These are phyloP conservation scores for Sorex araneus DNA, from an alignment of 2,113 vertebrate species.

Conservation along the genomic window DNA sequence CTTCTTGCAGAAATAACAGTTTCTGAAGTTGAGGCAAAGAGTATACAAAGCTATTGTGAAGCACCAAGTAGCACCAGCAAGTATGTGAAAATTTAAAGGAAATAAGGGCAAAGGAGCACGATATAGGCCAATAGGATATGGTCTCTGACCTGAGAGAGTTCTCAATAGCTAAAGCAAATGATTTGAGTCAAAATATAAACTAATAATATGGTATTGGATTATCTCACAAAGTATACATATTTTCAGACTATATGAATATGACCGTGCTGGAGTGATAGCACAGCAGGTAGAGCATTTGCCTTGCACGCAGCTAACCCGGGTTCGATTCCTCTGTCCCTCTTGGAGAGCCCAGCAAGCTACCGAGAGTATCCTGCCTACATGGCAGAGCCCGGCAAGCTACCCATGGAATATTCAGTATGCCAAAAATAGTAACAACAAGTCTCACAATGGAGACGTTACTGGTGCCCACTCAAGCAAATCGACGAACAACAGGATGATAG, in stretches of 20 bases:
- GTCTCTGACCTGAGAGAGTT: neutral
- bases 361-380: no score
- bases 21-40: neutral
- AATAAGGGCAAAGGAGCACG: neutral
- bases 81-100: neutral
- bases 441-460: no score
- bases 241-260: neutral
- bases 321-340: no score
- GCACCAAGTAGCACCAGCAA: neutral
- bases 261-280: no score
- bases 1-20: neutral
- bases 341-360: no score
- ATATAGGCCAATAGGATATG: neutral
- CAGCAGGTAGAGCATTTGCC: no score
- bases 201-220: neutral
- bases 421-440: no score
- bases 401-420: no score
- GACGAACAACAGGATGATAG: no score
- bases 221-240: constrained; percentile 29
- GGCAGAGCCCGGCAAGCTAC: no score
- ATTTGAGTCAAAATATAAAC: constrained; percentile 15
- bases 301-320: no score
- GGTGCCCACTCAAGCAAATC: no score
- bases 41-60: neutral
- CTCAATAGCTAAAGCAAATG: neutral